Percentiles rank a stretch among this genome's conserved stretches.
These are phyloP conservation scores for Rhinatrema bivittatum DNA, from an alignment of 2,797 vertebrate genomes.

Conservation along the genomic window DNA sequence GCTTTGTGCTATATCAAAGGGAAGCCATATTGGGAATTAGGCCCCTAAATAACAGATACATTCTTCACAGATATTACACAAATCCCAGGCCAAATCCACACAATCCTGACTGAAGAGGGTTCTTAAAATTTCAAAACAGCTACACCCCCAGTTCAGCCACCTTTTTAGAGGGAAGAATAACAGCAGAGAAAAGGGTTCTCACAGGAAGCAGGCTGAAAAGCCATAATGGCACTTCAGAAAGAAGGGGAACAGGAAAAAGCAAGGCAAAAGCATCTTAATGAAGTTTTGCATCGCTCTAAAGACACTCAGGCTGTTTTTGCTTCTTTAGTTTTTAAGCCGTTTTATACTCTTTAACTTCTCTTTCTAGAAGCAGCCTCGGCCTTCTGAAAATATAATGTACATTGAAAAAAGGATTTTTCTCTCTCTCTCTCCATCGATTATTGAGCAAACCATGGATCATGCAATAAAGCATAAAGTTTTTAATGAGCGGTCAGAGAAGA, in stretches of 20 bases:
- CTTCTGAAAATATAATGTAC: too few species aligned
- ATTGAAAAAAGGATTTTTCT: too few species aligned
- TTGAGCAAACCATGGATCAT: too few species aligned
- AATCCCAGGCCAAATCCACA: conserved; percentile 59
- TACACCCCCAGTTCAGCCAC: conserved; percentile 62
- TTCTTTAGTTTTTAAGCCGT: conserved; percentile 11
- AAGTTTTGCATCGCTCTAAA: conserved; percentile 69
- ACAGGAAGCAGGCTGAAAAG: conserved; percentile 82
- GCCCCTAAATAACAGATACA: conserved; percentile 67
- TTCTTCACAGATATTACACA: conserved; percentile 68
- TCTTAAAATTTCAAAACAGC: conserved; percentile 57
- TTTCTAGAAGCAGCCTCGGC: not conserved
- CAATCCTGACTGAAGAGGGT: conserved; percentile 57
- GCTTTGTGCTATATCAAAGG: conserved; percentile 75
- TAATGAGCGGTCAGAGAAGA: too few species aligned
- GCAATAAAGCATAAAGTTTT: too few species aligned
- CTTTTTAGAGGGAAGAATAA: conserved; percentile 71
- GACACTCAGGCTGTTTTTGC: conserved; percentile 49
- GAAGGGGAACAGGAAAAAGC: conserved; percentile 55
- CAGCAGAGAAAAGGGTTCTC: conserved; percentile 59
- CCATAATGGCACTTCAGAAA: conserved; percentile 73
- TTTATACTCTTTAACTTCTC: conserved; percentile 27
- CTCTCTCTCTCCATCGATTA: too few species aligned
- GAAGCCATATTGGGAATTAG: conserved; percentile 69
- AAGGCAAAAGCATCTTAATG: conserved; percentile 57